Evolutionary conservation across 2,797 vertebrate genomes (phyloP), one percentile per base, ranked within the genome.

Genomic region (Acanthopagrus latus): DNA sequence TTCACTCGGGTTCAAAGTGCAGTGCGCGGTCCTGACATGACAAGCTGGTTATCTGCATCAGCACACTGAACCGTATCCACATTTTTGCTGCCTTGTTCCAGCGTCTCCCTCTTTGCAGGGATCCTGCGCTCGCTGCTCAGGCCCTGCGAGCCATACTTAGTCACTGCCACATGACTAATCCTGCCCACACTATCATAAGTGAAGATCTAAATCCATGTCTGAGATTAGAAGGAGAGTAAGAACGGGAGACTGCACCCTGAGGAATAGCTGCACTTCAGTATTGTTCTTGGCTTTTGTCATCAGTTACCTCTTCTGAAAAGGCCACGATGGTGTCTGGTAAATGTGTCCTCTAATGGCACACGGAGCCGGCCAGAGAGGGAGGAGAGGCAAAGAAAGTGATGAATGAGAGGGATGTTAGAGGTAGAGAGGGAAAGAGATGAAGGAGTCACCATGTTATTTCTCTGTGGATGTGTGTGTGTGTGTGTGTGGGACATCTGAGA

Each of bases 111-210:
- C 75, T 56, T 69, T 65, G 70, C 71, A 72, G 71, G 81, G 76
- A 77, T 86, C 63, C 84, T 82, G 77, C 2, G 29, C 57, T 83
- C 52, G 17, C 64, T 74, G 80, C 72, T 76, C 64, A 64, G 78
- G 76, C 78, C 85, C 77, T 57, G 56, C 17, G 47, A 87, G 70
- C 72, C 77, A 65, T 80, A 71, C 81, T 90, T 89, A 90, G 89
- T 89, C 91, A 88, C 55, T 38, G 4, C 71, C 86, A 86, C 83
- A 92, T 92, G 88, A 91, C 88, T 92, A 90, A 91, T 88, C 85
- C 78, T 80, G 81, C 90, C 89, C 84, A 87, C 89, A 82, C 84
- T 70, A 90, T 92, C 88, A 85, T 55, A 86, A 80, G 74, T 68
- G 74, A 89, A 78, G 71, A 89, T 90, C 88, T 91, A 82, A 87